These are phyloP conservation scores for Bursaphelenchus okinawaensis DNA, from an alignment of 2,888 invertebrate species.

Conservation along the genomic window DNA sequence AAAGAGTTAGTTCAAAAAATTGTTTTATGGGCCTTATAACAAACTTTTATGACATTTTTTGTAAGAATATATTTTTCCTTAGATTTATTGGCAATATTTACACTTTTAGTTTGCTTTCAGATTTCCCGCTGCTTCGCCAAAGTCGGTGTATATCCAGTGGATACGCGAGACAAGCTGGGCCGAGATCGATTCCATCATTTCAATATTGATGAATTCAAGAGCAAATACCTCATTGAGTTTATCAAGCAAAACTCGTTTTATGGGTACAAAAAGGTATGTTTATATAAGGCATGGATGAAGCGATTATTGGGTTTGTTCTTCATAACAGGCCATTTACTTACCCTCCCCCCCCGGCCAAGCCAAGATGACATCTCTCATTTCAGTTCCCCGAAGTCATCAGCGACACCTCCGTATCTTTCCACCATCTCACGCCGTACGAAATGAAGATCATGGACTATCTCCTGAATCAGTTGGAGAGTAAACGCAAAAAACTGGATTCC, in stretches of 20 bases:
- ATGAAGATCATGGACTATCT: constrained; percentile 43
- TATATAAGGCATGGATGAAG: too few relatives aligned
- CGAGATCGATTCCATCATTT: constrained; percentile 41
- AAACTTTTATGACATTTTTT: too few relatives aligned
- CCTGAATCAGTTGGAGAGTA: constrained; percentile 28
- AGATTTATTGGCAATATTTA: too few relatives aligned
- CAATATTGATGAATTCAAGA: constrained; percentile 36
- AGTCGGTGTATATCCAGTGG: constrained; percentile 38
- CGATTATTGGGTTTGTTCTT: too few relatives aligned
- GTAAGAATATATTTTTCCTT: too few relatives aligned
- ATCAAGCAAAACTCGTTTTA: constrained; percentile 13
- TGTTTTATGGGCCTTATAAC: too few relatives aligned
- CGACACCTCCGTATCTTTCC: constrained; percentile 39
- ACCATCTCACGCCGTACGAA: constrained; percentile 48
- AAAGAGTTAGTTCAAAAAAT: too few relatives aligned
- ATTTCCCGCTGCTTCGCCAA: constrained; percentile 30
- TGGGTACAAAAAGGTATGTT: constrained; percentile 12
- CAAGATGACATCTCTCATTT: background rate
- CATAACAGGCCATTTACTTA: too few relatives aligned
- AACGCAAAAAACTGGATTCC: background rate
- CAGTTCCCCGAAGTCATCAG: constrained; percentile 38
- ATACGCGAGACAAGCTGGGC: constrained; percentile 37
- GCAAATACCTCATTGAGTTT: constrained; percentile 9
- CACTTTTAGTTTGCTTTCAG: too few relatives aligned
- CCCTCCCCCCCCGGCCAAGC: too few relatives aligned